A percentile compares a stretch with the other conserved stretches of the same genome.
Evolutionary conservation across 2,113 vertebrate genomes (phyloP).

Genomic region (Megatriorchis doriae): DNA sequence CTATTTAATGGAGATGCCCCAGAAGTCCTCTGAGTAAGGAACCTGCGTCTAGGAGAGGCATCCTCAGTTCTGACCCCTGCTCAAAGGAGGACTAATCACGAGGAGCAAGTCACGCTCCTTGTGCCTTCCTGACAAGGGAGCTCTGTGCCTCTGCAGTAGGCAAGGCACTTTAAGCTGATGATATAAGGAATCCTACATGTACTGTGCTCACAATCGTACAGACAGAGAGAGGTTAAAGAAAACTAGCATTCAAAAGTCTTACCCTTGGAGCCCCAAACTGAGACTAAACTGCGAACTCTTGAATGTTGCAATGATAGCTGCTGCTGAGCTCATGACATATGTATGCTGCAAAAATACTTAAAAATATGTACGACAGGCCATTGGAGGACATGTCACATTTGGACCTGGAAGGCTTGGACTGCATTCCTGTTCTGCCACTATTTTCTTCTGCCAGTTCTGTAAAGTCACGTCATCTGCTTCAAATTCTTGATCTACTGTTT

Average conservation of each 20-base stretch:
- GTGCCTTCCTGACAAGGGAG: neutral
- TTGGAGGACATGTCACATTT: neutral
- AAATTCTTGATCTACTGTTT: neutral
- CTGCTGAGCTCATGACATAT: neutral
- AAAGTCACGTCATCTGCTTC: neutral
- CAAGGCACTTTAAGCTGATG: neutral
- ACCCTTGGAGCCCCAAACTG: neutral
- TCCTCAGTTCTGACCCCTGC: neutral
- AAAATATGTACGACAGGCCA: neutral
- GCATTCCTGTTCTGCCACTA: neutral
- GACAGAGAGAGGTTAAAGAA: neutral
- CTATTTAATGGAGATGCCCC: fast-evolving
- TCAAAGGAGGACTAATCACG: neutral
- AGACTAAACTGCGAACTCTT: neutral
- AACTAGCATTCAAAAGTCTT: neutral
- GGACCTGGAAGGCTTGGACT: neutral
- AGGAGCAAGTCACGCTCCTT: neutral
- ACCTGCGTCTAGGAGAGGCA: neutral
- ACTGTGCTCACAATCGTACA: neutral
- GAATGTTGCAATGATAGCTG: neutral
- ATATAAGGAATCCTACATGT: neutral
- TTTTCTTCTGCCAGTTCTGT: neutral
- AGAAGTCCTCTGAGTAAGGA: neutral
- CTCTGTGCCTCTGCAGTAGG: neutral
- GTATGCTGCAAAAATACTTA: neutral